A percentile compares a stretch with the other conserved stretches of the same genome.
phyloP scores from a whole-genome alignment of 2,113 vertebrate species.

The Seriola quinqueradiata region DNA sequence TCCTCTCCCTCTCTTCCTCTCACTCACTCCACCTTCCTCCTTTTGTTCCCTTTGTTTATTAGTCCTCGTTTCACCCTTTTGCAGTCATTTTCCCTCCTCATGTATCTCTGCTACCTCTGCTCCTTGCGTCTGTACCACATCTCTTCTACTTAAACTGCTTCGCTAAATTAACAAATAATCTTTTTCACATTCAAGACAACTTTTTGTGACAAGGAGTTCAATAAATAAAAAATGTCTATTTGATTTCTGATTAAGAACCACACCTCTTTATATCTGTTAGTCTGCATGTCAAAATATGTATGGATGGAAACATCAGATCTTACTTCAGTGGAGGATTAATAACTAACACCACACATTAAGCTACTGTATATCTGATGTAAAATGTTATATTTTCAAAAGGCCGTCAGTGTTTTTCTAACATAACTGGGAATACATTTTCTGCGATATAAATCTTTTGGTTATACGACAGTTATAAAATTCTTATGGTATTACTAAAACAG shows the following conservation, averaged over 20 bases:
- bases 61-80: conserved; percentile 44
- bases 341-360: neutral
- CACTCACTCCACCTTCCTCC: conserved; percentile 20
- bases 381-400: neutral
- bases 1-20: conserved; percentile 35
- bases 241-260: neutral
- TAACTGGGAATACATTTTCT: neutral
- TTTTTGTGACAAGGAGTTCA: neutral
- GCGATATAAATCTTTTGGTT: neutral
- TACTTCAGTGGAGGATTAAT: neutral
- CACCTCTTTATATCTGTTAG: neutral
- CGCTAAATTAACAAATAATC: neutral
- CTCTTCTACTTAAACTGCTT: neutral
- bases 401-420: neutral
- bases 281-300: neutral
- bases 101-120: neutral
- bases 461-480: neutral
- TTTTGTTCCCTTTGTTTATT: conserved; percentile 55
- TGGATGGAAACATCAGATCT: neutral
- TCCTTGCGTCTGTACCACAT: neutral
- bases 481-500: neutral
- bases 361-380: neutral
- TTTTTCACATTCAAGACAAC: neutral
- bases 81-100: conserved; percentile 7
- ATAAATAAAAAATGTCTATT: neutral